These are phyloP conservation scores for Galerucella calmariensis DNA, from an alignment of 2,888 invertebrate species.

Conservation along the genomic window DNA sequence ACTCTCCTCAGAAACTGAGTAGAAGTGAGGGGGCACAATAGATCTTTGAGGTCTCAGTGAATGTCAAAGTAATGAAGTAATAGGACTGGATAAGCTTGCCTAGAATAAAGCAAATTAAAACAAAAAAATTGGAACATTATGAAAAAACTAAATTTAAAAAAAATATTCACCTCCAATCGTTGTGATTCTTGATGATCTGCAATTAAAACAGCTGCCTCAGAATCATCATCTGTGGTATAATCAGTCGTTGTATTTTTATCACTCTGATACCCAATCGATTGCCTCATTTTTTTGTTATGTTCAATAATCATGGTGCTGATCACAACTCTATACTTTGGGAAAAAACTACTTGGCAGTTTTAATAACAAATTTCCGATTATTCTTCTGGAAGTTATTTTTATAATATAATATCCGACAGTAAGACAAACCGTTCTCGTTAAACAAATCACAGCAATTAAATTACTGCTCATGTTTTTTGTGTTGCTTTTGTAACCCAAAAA, in stretches of 20 bases:
- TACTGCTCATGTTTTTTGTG: background rate
- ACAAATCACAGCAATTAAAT: background rate
- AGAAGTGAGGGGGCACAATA: no score
- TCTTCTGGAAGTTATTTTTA: slow-evolving; percentile 41
- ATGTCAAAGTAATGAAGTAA: no score
- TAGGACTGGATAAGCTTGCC: no score
- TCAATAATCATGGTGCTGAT: slow-evolving; percentile 41
- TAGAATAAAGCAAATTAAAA: no score
- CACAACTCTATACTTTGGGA: slow-evolving; percentile 45
- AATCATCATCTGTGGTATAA: slow-evolving; percentile 27
- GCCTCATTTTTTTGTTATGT: slow-evolving; percentile 39
- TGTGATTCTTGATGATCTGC: slow-evolving; percentile 1
- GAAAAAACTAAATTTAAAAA: no score
- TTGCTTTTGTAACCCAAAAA: background rate
- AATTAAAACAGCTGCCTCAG: background rate
- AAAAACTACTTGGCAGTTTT: slow-evolving; percentile 44
- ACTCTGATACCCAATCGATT: slow-evolving; percentile 20
- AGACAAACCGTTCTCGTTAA: slow-evolving; percentile 29
- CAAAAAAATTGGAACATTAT: no score
- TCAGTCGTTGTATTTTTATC: slow-evolving; percentile 23
- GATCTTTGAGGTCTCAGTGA: no score
- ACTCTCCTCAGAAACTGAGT: no score
- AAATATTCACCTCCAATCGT: slow-evolving; percentile 2
- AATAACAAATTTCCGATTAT: slow-evolving; percentile 44
- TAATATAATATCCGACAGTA: slow-evolving; percentile 37